Evolutionary conservation across 2,888 invertebrate genomes (phyloP).

Genomic region (Synanthedon tipuliformis): DNA sequence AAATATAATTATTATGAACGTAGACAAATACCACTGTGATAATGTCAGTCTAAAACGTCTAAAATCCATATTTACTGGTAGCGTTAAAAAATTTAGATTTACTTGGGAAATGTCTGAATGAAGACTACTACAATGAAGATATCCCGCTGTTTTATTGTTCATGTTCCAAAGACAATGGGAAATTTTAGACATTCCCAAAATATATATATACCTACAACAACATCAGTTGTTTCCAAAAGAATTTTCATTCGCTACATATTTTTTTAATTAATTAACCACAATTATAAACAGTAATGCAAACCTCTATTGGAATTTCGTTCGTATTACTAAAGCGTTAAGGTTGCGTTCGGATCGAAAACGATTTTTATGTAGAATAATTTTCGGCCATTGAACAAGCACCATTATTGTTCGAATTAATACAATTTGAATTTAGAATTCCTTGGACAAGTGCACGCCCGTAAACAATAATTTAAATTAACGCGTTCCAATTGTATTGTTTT

Average conservation of each 20-base stretch:
- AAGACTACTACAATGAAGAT: neutral
- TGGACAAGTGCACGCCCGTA: constrained; percentile 33
- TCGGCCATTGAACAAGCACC: constrained; percentile 53
- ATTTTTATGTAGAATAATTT: constrained; percentile 53
- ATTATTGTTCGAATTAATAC: constrained; percentile 52
- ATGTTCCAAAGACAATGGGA: constrained; percentile 6
- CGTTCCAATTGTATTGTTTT: constrained; percentile 35
- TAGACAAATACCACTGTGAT: too few relatives aligned
- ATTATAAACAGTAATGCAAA: constrained; percentile 18
- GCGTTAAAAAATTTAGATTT: too few relatives aligned
- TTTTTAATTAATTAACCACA: constrained; percentile 59
- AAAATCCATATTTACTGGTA: too few relatives aligned
- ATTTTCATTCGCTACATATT: constrained; percentile 51
- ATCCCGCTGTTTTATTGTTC: neutral
- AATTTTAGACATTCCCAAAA: constrained; percentile 4
- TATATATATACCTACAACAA: constrained; percentile 38
- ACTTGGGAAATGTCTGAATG: too few relatives aligned
- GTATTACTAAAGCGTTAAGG: constrained; percentile 18
- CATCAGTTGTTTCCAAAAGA: constrained; percentile 50
- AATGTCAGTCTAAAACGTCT: too few relatives aligned
- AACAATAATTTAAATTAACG: constrained; percentile 52
- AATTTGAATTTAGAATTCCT: constrained; percentile 54
- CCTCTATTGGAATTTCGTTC: constrained; percentile 15
- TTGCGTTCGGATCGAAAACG: constrained; percentile 18
- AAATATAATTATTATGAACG: too few relatives aligned